Evolutionary conservation across 2,113 vertebrate genomes (phyloP).

Genomic region (Nycticebus coucang): DNA sequence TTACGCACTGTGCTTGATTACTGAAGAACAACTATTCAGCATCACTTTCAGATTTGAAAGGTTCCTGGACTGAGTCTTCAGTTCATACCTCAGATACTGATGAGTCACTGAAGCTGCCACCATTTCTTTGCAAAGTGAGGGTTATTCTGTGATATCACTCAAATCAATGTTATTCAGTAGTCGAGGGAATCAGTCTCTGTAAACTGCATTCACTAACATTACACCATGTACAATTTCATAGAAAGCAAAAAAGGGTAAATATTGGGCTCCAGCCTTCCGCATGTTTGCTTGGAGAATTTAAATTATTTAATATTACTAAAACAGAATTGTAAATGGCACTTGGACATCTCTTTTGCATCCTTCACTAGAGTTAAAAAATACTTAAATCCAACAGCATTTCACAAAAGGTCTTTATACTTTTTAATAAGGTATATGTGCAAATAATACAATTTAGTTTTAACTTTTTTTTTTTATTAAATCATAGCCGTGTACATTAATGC

Average conservation of each 20-base stretch:
- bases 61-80: background rate
- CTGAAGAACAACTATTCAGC: background rate
- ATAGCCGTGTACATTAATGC: too few species aligned
- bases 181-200: background rate
- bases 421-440: background rate
- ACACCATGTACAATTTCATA: background rate
- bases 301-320: background rate
- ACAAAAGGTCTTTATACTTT: background rate
- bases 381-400: slow-evolving; percentile 35
- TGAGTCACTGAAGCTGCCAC: background rate
- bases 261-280: background rate
- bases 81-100: background rate
- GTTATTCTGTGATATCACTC: background rate
- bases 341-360: background rate
- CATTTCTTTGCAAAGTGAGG: background rate
- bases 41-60: background rate
- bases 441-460: background rate
- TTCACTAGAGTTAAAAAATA: background rate
- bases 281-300: background rate
- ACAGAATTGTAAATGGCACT: background rate
- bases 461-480: too few species aligned
- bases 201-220: background rate
- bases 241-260: background rate
- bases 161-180: background rate
- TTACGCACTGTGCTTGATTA: background rate